Base-by-base conservation (phyloP, 2,113 vertebrate genomes). In the Cacatua alba region DNA sequence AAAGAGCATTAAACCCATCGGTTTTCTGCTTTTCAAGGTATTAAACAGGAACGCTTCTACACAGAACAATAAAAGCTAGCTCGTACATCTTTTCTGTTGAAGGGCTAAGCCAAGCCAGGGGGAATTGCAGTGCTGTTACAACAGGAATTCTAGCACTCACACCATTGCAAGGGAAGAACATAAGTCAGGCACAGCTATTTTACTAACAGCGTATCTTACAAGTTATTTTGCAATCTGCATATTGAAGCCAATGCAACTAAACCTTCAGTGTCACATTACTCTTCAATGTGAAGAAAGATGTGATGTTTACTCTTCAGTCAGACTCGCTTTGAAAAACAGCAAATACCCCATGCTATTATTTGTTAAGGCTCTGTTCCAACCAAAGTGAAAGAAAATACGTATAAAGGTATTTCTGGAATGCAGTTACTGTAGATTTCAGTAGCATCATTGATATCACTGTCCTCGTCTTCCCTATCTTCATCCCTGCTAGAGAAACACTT, bases 131-230 rank as follows among this genome's bases (percentile, higher is more conserved):
- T 28, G 13, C 19, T 60, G 33, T 37, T 59, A 46, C 6, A 68
- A 55, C 12, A 33, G 60, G 28, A 18, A 31, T 85, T 33, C 20
- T 33, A 33, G 6, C 15, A 35, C 25, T 93, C 52, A 26, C 1
- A 2, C 17, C 25, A 28, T n/a, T 0, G 0, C 44, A 57, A 53
- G 55, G 21, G 43, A 78, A 74, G 24, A 70, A 62, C 7, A 1
- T 16, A 59, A 70, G 29, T 5, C 6, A 48, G 23, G 23, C 17
- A 62, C 26, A 62, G 35, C 78, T 91, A 51, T 53, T 86, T 85
- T 48, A 48, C 21, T 75, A 68, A 68, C 18, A 49, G 14, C 10
- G 7, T 41, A 33, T 17, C 28, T 90, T 41, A 43, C 7, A 67
- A n/a, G 29, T 16, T 63, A 10, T 65, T 57, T 76, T 68, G 60